Evolutionary conservation across 2,113 vertebrate species (phyloP).

Genomic region (Scatophagus argus): DNA sequence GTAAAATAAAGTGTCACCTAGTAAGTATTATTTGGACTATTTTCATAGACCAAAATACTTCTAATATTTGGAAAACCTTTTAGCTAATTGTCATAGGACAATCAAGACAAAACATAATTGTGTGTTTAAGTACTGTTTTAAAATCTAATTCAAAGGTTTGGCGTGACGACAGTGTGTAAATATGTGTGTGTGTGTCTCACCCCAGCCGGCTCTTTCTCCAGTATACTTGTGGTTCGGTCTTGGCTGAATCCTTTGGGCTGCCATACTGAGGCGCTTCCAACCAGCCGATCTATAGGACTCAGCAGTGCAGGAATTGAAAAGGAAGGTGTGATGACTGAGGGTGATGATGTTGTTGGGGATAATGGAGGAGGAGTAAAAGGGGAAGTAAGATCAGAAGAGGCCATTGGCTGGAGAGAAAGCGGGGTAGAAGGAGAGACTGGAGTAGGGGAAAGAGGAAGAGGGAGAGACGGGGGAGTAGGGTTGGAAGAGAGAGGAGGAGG

Average conservation of each 20-base stretch:
- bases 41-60: background rate
- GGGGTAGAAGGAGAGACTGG: constrained; percentile 6
- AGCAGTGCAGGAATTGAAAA: constrained; percentile 61
- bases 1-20: background rate
- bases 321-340: background rate
- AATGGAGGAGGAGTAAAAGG: background rate
- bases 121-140: background rate
- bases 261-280: constrained; percentile 90
- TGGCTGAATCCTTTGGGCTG: constrained; percentile 85
- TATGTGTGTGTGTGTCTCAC: constrained; percentile 79
- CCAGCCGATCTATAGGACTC: constrained; percentile 88
- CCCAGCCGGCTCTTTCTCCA: constrained; percentile 87
- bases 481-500: constrained; percentile 20
- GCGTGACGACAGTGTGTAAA: background rate
- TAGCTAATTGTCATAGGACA: background rate
- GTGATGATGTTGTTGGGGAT: background rate
- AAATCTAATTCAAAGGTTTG: background rate
- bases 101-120: background rate
- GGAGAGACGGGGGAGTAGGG: constrained; percentile 34
- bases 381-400: constrained; percentile 9
- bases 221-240: constrained; percentile 77
- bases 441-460: constrained; percentile 43
- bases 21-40: background rate
- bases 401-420: background rate
- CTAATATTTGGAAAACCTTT: background rate